phyloP scores from a whole-genome alignment of 2,113 vertebrate species.

The Heliornis fulica region DNA sequence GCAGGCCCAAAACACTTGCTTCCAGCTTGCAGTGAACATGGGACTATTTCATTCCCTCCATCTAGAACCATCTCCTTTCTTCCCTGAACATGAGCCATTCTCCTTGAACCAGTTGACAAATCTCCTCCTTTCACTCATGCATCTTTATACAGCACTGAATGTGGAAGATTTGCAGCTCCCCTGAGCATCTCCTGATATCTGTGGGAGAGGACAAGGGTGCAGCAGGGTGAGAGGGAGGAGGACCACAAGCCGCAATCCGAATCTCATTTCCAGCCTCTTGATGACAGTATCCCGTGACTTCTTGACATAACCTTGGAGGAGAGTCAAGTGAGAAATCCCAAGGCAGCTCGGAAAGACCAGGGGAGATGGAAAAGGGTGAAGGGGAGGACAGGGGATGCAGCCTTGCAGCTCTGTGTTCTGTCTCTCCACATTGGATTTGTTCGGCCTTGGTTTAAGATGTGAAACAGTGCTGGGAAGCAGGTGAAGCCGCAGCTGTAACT shows the following conservation, averaged over 20 bases:
- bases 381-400: neutral
- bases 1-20: neutral
- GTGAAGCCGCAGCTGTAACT: neutral
- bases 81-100: neutral
- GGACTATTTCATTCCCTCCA: accelerated
- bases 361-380: neutral
- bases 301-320: constrained; percentile 5
- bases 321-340: neutral
- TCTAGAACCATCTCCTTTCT: neutral
- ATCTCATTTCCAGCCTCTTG: neutral
- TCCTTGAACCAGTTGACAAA: neutral
- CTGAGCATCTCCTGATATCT: neutral
- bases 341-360: neutral
- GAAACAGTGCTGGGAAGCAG: neutral
- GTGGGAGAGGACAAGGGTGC: accelerated
- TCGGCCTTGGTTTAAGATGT: neutral
- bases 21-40: neutral
- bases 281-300: neutral
- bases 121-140: neutral
- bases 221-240: neutral
- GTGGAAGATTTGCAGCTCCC: neutral
- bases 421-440: neutral
- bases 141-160: accelerated
- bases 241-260: neutral
- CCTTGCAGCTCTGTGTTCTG: neutral